A percentile compares a stretch with the other conserved stretches of the same genome.
phyloP scores from a whole-genome alignment of 2,113 vertebrate species.

The Picathartes gymnocephalus region DNA sequence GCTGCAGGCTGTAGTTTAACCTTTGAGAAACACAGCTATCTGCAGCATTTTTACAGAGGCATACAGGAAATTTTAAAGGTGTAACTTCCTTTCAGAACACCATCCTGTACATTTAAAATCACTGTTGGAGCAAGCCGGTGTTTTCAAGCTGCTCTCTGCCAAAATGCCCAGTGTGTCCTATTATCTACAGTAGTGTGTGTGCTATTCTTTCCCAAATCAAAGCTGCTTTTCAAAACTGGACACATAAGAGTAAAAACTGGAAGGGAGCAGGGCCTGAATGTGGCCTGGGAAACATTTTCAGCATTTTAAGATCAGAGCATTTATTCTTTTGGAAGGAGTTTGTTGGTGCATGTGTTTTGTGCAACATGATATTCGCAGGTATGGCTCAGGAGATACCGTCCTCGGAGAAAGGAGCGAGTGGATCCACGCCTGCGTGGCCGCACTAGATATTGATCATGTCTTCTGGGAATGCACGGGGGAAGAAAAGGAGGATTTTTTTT shows the following conservation, averaged over 20 bases:
- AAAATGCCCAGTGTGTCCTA: neutral
- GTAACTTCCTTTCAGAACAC: neutral
- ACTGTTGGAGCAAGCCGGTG: neutral
- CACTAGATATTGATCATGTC: neutral
- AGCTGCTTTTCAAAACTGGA: neutral
- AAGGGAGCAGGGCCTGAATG: neutral
- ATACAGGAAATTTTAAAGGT: neutral
- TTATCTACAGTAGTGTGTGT: neutral
- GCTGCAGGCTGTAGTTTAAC: neutral
- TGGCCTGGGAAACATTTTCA: neutral
- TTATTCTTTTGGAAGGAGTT: neutral
- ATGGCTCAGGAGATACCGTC: neutral
- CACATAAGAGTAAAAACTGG: neutral
- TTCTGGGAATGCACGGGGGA: neutral
- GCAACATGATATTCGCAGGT: neutral
- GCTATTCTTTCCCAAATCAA: neutral
- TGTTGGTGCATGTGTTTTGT: neutral
- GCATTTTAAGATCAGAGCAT: neutral
- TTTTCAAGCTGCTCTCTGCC: neutral
- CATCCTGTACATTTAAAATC: neutral
- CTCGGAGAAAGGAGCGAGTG: fast-evolving
- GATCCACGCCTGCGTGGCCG: neutral
- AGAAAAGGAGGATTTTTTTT: slow-evolving; percentile 21
- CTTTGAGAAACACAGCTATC: neutral
- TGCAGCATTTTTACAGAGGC: neutral